phyloP scores from a whole-genome alignment of 2,888 invertebrate species.

The Saturnia japonica region DNA sequence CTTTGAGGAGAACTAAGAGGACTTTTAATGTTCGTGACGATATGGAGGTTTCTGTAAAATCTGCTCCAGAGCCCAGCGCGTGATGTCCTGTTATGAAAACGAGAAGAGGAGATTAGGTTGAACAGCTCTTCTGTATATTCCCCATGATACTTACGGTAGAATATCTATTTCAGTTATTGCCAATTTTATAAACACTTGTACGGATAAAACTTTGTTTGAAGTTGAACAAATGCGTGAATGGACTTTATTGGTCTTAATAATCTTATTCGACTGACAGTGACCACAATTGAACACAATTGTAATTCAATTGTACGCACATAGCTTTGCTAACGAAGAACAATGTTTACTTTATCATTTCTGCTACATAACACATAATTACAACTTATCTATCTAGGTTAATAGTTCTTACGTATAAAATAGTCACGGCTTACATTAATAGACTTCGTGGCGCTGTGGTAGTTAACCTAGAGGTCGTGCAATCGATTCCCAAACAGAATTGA shows the following conservation, averaged over 20 bases:
- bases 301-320: not conserved
- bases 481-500: too few species aligned
- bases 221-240: not conserved
- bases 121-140: too few species aligned
- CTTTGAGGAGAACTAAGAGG: too few species aligned
- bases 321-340: not conserved
- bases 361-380: not conserved
- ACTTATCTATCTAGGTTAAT: not conserved
- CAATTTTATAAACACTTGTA: too few species aligned
- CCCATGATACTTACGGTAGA: too few species aligned
- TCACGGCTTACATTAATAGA: not conserved
- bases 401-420: not conserved
- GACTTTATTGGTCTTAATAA: not conserved
- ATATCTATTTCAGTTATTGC: too few species aligned
- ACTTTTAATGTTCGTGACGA: too few species aligned
- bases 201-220: not conserved
- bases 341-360: not conserved
- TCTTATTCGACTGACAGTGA: not conserved
- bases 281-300: not conserved
- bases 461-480: too few species aligned
- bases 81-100: too few species aligned
- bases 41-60: too few species aligned
- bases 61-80: too few species aligned
- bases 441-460: not conserved
- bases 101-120: too few species aligned